A percentile compares a stretch with the other conserved stretches of the same genome.
phyloP scores from a whole-genome alignment of 2,113 vertebrate species.

The Baryphthengus martii region DNA sequence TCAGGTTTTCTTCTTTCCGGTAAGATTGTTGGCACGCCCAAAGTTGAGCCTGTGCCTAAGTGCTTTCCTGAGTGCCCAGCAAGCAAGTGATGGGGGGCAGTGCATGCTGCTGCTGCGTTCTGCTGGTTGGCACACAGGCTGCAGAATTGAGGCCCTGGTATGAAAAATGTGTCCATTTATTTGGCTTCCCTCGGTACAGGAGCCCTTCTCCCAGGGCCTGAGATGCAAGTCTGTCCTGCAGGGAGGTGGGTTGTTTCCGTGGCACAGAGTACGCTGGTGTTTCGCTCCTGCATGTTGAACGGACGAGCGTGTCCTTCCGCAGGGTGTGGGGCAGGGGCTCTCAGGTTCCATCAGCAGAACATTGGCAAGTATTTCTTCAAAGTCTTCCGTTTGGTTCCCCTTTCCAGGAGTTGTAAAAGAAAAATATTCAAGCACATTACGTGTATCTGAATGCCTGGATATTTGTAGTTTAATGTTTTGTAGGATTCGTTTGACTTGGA shows the following conservation, averaged over 20 bases:
- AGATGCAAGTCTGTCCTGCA: not conserved
- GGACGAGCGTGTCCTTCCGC: not conserved
- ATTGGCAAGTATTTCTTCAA: not conserved
- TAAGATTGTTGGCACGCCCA: not conserved
- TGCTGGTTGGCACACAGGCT: not conserved
- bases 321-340: not conserved
- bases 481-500: not conserved
- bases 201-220: not conserved
- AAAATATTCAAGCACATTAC: not conserved
- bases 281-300: rapidly evolving
- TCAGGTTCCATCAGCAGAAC: not conserved
- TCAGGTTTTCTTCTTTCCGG: not conserved
- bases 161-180: not conserved
- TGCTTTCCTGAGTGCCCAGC: not conserved
- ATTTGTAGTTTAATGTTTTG: not conserved
- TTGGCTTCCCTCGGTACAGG: not conserved
- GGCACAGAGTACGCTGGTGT: not conserved
- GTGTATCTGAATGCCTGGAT: not conserved
- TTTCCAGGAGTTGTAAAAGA: not conserved
- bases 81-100: not conserved
- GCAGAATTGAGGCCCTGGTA: rapidly evolving
- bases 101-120: not conserved
- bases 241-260: not conserved
- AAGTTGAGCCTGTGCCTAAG: not conserved
- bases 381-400: not conserved